These are phyloP conservation scores for Phalanger gymnotis DNA, from an alignment of 2,797 vertebrate genomes.

Conservation along the genomic window DNA sequence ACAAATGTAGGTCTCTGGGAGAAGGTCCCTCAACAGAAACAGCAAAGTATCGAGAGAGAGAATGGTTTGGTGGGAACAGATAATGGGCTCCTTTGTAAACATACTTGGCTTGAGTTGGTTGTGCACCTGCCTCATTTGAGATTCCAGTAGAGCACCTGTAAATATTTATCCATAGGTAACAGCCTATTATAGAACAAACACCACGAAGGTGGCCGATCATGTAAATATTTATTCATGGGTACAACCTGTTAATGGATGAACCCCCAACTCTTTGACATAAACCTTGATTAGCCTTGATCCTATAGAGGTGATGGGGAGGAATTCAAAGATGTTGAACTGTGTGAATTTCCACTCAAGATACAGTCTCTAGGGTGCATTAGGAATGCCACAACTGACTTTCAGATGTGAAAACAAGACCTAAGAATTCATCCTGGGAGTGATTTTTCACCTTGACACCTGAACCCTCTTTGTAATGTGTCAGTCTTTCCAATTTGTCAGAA, in stretches of 20 bases:
- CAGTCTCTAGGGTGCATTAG: neutral
- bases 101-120: neutral
- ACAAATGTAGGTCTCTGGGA: neutral
- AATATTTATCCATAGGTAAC: conserved; percentile 63
- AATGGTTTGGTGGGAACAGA: neutral
- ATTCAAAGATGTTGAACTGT: neutral
- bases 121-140: neutral
- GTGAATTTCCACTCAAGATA: neutral
- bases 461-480: neutral
- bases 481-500: neutral
- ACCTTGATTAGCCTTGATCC: conserved; percentile 14
- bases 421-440: neutral
- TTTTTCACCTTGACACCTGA: neutral
- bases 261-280: neutral
- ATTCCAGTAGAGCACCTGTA: neutral
- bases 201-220: neutral
- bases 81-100: neutral
- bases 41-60: neutral
- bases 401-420: neutral
- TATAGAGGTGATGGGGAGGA: neutral
- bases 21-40: neutral
- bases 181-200: conserved; percentile 20
- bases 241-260: conserved; percentile 67
- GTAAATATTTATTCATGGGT: conserved; percentile 58
- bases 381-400: neutral